A percentile compares a stretch with the other conserved stretches of the same genome.
Evolutionary conservation across 2,797 vertebrate species (phyloP).

Genomic region (Cetoscarus ocellatus): DNA sequence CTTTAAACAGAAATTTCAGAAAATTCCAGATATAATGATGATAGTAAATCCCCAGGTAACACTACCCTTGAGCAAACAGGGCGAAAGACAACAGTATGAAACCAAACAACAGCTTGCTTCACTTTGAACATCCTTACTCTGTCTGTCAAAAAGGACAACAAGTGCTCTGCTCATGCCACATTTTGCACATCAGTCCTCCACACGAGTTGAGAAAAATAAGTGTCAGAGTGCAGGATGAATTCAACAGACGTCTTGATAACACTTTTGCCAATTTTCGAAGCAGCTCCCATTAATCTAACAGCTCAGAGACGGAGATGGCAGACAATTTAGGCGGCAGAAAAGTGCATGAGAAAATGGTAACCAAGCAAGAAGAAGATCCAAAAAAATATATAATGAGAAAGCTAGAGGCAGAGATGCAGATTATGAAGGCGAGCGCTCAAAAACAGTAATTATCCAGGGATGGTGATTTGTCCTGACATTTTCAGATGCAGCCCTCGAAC

Average conservation of each 20-base stretch:
- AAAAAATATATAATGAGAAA: slow-evolving; percentile 34
- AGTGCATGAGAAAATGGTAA: slow-evolving; percentile 9
- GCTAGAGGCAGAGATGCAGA: slow-evolving; percentile 56
- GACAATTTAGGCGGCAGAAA: slow-evolving; percentile 15
- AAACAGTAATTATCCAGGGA: slow-evolving; percentile 82
- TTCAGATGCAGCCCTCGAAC: slow-evolving; percentile 80
- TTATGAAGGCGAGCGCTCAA: slow-evolving; percentile 56
- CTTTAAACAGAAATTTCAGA: too few species aligned
- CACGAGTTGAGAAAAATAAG: slow-evolving; percentile 10
- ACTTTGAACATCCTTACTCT: slow-evolving; percentile 42
- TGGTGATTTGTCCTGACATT: slow-evolving; percentile 87
- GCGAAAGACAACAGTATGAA: slow-evolving; percentile 20
- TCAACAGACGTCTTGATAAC: slow-evolving; percentile 59
- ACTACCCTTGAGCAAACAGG: too few species aligned
- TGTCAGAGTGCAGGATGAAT: slow-evolving; percentile 55
- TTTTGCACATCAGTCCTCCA: slow-evolving; percentile 40
- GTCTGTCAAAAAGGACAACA: slow-evolving; percentile 31
- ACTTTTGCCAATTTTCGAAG: slow-evolving; percentile 55
- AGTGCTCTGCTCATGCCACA: slow-evolving; percentile 40
- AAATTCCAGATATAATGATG: too few species aligned
- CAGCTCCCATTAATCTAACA: slow-evolving; percentile 59
- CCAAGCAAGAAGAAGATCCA: slow-evolving; percentile 14
- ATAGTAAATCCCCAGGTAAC: too few species aligned
- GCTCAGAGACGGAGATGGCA: slow-evolving; percentile 35
- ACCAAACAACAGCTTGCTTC: slow-evolving; percentile 30